Evolutionary conservation across 2,888 invertebrate species (phyloP), one percentile per base, ranked within the genome.

Genomic region (Troides oblongomaculatus): DNA sequence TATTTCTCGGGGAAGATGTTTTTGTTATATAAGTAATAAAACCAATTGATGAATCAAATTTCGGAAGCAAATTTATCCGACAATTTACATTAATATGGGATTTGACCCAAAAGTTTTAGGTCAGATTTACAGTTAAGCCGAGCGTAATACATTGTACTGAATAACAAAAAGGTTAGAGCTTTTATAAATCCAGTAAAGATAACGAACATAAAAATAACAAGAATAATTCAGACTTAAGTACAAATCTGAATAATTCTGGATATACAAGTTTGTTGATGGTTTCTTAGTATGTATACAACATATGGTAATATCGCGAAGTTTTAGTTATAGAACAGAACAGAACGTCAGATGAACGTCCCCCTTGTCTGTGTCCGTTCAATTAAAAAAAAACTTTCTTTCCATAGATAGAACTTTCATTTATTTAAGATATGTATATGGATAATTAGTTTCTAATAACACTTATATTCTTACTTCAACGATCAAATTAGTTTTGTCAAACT

Each of bases 111-210:
- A 69, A 69, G 68, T 69, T 69, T 59, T 23, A 30, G 53, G n/a
- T 46, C 36, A 25, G 59, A 46, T 53, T 66, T 64, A 66, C 46
- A 66, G 39, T 46, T 58, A 62, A 62, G n/a, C 62, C 65, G 50
- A 25, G 57, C 66, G 58, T 65, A 62, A 65, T 69, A 69, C 36
- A 69, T 69, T 62, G 50, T 66, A 30, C 65, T 46, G 50, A 69
- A 69, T 69, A 58, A 69, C 62, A 69, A 69, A 66, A 69, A 65
- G 50, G 23, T n/a, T 30, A n/a, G 56, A 61, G 62, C 62, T 43
- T 69, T 46, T 69, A 58, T 62, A 62, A 65, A 65, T 69, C 62
- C 53, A 58, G 62, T 69, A 65, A 65, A 65, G 62, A 65, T 57
- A 69, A 46, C 57, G 65, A 21, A n/a, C 10, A 23, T 14, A 65